Evolutionary conservation across 1,140 invertebrate species (phyloP), one percentile per base, ranked within the genome.

Genomic region (Drosophila triauraria): DNA sequence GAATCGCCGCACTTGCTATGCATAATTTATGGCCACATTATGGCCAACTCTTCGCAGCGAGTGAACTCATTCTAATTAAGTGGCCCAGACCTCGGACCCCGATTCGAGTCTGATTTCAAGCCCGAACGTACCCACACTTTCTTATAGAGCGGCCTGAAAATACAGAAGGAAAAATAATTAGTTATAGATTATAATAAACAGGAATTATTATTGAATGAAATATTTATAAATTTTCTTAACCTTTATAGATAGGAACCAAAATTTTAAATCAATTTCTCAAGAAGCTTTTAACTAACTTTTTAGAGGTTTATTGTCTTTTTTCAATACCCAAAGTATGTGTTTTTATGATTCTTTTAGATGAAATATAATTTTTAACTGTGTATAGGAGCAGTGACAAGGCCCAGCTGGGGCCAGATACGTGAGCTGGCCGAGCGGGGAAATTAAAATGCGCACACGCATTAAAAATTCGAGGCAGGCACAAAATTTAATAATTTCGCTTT

Each of bases 401-500:
- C 61, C 79, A 82, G 59, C 70, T 72, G 69, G 20, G 54, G 50
- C 62, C 61, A 42, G 43, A 60, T 76, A 86, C 84, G 83, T 87
- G 76, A 64, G 60, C 51, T 30, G 62, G 32, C 42, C 51, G 17
- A 62, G 50, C 40, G 42, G 32, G 56, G 17, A 75, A 80, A 80
- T 83, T 75, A 62, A 88, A 88, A 78, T 88, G 68, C 69, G 63
- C 53, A 60, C 64, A 76, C 75, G 61, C 68, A 82, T 67, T 91
- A 59, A 85, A 91, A 88, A 91, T 88, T 71, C 88, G 57, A 78
- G 60, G 53, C 88, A 91, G 83, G 78, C 79, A 80, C 69, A 86
- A 71, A 78, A 85, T 88, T 87, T 91, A 88, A 91, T 91, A 91
- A 91, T 91, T 91, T 91, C 81, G 83, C 77, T 91, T 88, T 91